phyloP scores from a whole-genome alignment of 1,140 invertebrate genomes.

The Zaprionus ornatus region DNA sequence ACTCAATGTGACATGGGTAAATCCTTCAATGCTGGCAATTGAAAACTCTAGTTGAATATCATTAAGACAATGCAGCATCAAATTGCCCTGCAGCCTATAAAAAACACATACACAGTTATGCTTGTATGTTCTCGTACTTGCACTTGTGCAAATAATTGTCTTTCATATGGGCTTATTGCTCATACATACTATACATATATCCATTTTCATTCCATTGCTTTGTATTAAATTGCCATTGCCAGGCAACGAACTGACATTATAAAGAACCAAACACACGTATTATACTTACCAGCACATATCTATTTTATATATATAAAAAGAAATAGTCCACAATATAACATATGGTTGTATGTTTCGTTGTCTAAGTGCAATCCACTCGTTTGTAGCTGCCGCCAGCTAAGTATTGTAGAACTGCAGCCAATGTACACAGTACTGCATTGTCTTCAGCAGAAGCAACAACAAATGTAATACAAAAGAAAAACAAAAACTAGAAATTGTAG shows the following conservation, averaged over 20 bases:
- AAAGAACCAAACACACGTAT: conserved; percentile 8
- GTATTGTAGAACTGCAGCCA: conserved; percentile 35
- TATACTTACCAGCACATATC: neutral
- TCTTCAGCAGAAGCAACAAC: conserved; percentile 23
- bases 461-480: neutral
- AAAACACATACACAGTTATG: conserved; percentile 13
- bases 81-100: conserved; percentile 57
- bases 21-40: conserved; percentile 51
- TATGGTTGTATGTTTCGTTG: neutral
- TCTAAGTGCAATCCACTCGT: conserved; percentile 15
- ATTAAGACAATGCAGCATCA: conserved; percentile 69
- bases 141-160: conserved; percentile 54
- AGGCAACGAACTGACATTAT: conserved; percentile 32
- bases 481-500: conserved; percentile 40
- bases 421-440: conserved; percentile 41
- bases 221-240: conserved; percentile 58
- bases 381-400: conserved; percentile 34
- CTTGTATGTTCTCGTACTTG: conserved; percentile 6
- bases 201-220: conserved; percentile 41
- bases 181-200: conserved; percentile 1
- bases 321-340: neutral
- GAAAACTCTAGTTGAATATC: conserved; percentile 63
- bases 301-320: neutral
- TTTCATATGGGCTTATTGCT: conserved; percentile 51
- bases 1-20: conserved; percentile 32